A percentile compares a stretch with the other conserved stretches of the same genome.
Conservation (phyloP, 2,113 vertebrate genomes). For the Hiodon tergisus region DNA sequence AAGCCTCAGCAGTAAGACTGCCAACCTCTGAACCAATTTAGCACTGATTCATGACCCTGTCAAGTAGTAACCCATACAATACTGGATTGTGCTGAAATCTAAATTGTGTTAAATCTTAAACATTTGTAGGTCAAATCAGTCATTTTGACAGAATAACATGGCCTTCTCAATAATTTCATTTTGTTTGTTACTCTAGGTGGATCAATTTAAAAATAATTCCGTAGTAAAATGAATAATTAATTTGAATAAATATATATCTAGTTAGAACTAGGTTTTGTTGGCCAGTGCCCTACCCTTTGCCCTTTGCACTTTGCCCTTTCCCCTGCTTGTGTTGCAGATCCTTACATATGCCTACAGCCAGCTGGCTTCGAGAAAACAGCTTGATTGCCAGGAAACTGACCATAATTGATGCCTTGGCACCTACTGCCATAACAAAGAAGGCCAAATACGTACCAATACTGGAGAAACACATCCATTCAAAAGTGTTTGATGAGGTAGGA, state of each 20-base stretch:
- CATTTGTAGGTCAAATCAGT: no score
- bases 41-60: not conserved
- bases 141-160: no score
- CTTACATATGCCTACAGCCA: conserved; percentile 48
- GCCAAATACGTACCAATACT: conserved; percentile 61
- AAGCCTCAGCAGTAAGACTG: conserved; percentile 17
- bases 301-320: not conserved
- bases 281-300: not conserved
- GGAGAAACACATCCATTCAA: conserved; percentile 66
- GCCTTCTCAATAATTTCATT: no score
- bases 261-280: no score
- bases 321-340: conserved; percentile 44
- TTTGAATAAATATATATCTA: no score
- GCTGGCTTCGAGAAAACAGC: conserved; percentile 66
- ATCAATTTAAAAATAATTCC: no score
- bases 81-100: not conserved
- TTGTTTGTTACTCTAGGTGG: no score
- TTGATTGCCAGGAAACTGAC: conserved; percentile 65
- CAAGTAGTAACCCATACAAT: not conserved
- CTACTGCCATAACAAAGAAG: conserved; percentile 45
- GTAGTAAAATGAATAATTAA: no score
- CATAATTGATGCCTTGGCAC: conserved; percentile 62
- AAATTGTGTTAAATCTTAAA: no score
- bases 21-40: not conserved
- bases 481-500: conserved; percentile 71